Evolutionary conservation across 2,113 vertebrate genomes (phyloP), one percentile per base, ranked within the genome.

Genomic region (Isichthys henryi): DNA sequence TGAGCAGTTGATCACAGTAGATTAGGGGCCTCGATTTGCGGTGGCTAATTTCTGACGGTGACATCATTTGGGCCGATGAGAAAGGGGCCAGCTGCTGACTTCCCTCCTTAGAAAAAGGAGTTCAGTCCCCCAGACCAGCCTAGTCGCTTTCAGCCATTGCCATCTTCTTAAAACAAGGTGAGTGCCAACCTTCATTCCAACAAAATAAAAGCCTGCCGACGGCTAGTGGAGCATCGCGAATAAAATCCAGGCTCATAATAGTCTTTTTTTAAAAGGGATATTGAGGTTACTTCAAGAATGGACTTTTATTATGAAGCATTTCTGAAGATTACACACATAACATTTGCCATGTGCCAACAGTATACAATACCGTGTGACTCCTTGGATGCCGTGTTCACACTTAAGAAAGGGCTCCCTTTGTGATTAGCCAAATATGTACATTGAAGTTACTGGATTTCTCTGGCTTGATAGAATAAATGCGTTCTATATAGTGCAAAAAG

Each of bases 21-120:
- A 31, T n/a, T 15, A 53, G n/a, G 86, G 27, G n/a, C 49, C 5
- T 17, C 86, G 7, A 39, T 50, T 56, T 31, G 31, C 27, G 89
- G 88, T 89, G 90, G 93, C 91, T 94, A 90, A 92, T 93, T 95
- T 94, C 90, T 94, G 91, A 90, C 3, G 17, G 90, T 93, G 94
- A 94, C 77, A 90, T 93, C 87, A 70, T 80, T 80, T 43, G 5
- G 1, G 88, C 46, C 91, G 46, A 27, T 45, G 45, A 88, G 62
- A 87, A 52, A 2, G 9, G 86, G 27, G n/a, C 27, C 31, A 10
- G 6, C 50, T 53, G 49, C 50, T 19, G 23, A 27, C 86, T 31
- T 21, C 49, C 35, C 31, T 27, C 50, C n/a, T 31, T 35, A 31
- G 15, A 39, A 48, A 45, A 86, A 86, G 27, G 49, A 52, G 85